Conservation (phyloP, 2,888 invertebrate genomes). For the Euzophera pinguis region DNA sequence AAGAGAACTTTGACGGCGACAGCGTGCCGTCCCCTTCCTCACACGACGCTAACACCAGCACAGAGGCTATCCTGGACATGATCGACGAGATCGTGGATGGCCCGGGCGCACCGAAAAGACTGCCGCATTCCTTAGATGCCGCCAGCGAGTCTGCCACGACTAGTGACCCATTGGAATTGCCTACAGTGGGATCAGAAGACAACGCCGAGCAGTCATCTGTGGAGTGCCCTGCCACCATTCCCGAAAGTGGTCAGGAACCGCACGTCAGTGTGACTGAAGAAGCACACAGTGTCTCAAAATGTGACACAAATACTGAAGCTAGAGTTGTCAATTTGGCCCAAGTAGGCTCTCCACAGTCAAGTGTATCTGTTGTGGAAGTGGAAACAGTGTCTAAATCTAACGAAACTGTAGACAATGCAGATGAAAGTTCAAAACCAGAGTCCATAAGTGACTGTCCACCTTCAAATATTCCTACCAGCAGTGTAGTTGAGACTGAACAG, state of each 20-base stretch:
- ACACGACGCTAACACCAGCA: constrained; percentile 71
- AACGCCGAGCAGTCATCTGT: constrained; percentile 23
- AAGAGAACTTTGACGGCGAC: constrained; percentile 70
- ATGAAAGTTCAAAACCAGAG: constrained; percentile 23
- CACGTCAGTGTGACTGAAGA: constrained; percentile 22
- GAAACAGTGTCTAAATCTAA: constrained; percentile 20
- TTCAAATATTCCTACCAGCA: constrained; percentile 51
- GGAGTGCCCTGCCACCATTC: constrained; percentile 33
- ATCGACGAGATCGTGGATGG: constrained; percentile 75
- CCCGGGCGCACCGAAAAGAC: constrained; percentile 63
- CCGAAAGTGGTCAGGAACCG: constrained; percentile 38
- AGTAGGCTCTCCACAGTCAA: constrained; percentile 28
- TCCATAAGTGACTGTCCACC: constrained; percentile 21
- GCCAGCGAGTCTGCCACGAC: constrained; percentile 17
- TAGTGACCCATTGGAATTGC: constrained; percentile 20
- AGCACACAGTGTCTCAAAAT: constrained; percentile 28
- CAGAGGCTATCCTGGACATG: constrained; percentile 75
- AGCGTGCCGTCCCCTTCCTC: constrained; percentile 71
- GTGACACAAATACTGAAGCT: constrained; percentile 24
- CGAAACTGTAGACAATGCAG: constrained; percentile 10
- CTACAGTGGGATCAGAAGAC: constrained; percentile 20
- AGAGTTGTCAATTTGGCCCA: constrained; percentile 33
- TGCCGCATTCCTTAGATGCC: constrained; percentile 35
- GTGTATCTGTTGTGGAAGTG: constrained; percentile 32
- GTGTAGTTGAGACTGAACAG: constrained; percentile 47